These are phyloP conservation scores for Machaerirhynchus nigripectus DNA, from an alignment of 2,113 vertebrate genomes.

Conservation along the genomic window DNA sequence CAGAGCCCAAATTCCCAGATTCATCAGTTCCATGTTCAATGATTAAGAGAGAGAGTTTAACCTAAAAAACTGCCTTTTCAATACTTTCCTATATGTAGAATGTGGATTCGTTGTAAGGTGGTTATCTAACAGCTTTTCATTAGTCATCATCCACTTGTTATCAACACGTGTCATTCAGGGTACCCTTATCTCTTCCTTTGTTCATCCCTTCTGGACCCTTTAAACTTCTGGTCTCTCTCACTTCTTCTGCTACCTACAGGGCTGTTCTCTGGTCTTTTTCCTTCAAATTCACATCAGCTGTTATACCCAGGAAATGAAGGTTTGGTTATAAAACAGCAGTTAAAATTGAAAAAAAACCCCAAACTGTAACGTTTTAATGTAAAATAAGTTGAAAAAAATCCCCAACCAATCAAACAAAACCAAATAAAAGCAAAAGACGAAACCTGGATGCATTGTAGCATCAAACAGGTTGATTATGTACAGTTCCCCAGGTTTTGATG, in stretches of 20 bases:
- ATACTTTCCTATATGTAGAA: neutral
- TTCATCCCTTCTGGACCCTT: neutral
- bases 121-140: slow-evolving; percentile 18
- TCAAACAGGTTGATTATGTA: neutral
- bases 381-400: neutral
- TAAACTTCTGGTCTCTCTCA: neutral
- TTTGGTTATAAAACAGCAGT: neutral
- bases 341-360: neutral
- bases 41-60: neutral
- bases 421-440: neutral
- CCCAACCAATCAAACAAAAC: neutral
- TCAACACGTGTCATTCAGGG: neutral
- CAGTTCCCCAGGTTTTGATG: neutral
- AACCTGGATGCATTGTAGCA: neutral
- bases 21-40: neutral
- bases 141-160: neutral
- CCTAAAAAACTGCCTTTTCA: neutral
- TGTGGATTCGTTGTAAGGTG: neutral
- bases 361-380: neutral
- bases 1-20: neutral
- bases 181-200: neutral
- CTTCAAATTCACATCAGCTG: neutral
- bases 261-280: neutral
- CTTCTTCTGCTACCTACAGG: neutral
- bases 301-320: neutral